phyloP scores from a whole-genome alignment of 1,140 invertebrate genomes.

The Trachymyrmex cornetzi region DNA sequence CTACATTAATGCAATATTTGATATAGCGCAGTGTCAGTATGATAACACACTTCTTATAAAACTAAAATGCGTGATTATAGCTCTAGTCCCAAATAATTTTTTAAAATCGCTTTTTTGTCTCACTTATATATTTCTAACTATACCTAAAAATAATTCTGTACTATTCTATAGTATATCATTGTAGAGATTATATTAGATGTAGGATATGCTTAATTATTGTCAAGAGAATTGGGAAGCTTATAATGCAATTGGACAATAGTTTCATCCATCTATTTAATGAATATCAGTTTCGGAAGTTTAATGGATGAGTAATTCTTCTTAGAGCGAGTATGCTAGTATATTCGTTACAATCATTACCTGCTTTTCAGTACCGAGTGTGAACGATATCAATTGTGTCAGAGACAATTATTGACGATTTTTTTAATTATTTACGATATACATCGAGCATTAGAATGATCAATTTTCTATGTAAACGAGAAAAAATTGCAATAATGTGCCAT shows the following conservation, averaged over 20 bases:
- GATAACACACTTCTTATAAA: slow-evolving; percentile 60
- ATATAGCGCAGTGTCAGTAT: slow-evolving; percentile 39
- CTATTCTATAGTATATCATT: slow-evolving; percentile 58
- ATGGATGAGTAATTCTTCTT: slow-evolving; percentile 56
- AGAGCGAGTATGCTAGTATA: slow-evolving; percentile 43
- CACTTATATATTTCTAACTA: slow-evolving; percentile 50
- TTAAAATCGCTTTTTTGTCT: slow-evolving; percentile 58
- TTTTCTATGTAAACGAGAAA: slow-evolving; percentile 28
- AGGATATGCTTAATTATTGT: slow-evolving; percentile 57
- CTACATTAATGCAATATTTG: slow-evolving; percentile 30
- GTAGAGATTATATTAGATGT: slow-evolving; percentile 61
- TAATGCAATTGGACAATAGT: slow-evolving; percentile 69
- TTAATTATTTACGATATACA: slow-evolving; percentile 47
- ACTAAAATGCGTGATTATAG: slow-evolving; percentile 79
- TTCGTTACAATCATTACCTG: not conserved
- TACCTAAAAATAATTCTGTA: slow-evolving; percentile 56
- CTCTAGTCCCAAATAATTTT: slow-evolving; percentile 81
- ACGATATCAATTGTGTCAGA: slow-evolving; percentile 52
- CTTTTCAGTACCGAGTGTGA: slow-evolving; percentile 38
- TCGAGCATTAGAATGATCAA: slow-evolving; percentile 18
- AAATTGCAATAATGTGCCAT: slow-evolving; percentile 43
- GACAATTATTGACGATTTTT: slow-evolving; percentile 61
- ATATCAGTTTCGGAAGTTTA: slow-evolving; percentile 53
- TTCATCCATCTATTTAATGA: slow-evolving; percentile 60
- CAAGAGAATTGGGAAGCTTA: slow-evolving; percentile 55